Evolutionary conservation across 2,797 vertebrate genomes (phyloP), one percentile per base, ranked within the genome.

Genomic region (Mus caroli): DNA sequence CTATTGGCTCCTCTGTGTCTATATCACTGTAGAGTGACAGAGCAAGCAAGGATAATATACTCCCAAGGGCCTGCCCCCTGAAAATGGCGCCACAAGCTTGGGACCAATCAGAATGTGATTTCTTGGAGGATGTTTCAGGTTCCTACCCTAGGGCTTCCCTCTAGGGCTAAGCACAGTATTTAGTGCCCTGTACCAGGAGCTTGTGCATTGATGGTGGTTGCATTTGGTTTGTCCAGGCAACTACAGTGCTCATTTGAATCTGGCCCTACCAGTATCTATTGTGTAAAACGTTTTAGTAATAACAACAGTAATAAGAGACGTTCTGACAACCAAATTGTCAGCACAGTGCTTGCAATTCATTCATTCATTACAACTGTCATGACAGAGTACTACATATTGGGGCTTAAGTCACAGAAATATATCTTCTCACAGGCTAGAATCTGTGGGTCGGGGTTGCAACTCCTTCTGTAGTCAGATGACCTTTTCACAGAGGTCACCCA

Each of bases 261-360:
- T 73, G 78, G 24, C 1, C 9, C n/a, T n/a, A 28, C 43, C 54
- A 50, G 73, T 58, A 24, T 50, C 19, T 22, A 54, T 2, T 11
- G 13, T 19, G 37, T n/a, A 76, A 88, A n/a, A 15, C 78, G 52
- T 94, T 93, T 88, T 69, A 84, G 73, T 76, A 75, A 56, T 56
- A 80, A 24, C 14, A 84, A 43, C 12, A 0, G 3, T 52, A 79
- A 79, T 52, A 67, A 26, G 76, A 94, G 67, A 67, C 26, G 58
- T 79, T 90, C 13, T 26, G 64, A 92, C 31, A 95, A 73, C 77
- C 3, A 3, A 50, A 60, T 79, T 50, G 14, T 80, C 90, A 71
- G 31, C 15, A 2, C 15, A 31, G 6, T 20, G 0, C 31, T 46
- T 34, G 12, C 11, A 58, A 12, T 9, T 60, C 31, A 1, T n/a